Conservation (phyloP, 2,797 vertebrate genomes). For the Hozukius guyotensis region DNA sequence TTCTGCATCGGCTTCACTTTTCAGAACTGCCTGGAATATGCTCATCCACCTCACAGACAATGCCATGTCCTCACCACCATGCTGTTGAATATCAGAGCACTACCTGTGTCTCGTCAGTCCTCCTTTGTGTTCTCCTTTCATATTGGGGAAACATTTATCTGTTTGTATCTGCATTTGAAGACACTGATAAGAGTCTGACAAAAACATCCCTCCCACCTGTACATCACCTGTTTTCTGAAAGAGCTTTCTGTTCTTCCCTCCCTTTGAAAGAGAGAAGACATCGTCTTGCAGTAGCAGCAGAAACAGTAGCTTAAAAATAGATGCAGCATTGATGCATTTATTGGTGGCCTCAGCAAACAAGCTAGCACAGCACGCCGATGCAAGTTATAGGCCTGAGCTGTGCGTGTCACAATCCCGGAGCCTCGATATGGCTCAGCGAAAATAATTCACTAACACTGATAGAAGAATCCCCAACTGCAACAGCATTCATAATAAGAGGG, state of each 20-base stretch:
- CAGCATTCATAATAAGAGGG: slow-evolving; percentile 32
- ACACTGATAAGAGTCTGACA: not conserved
- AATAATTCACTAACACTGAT: slow-evolving; percentile 24
- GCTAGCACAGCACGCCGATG: slow-evolving; percentile 2
- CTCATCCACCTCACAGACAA: not conserved
- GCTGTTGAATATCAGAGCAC: not conserved
- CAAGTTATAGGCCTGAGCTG: slow-evolving; percentile 5
- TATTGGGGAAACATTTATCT: not conserved
- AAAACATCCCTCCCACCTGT: not conserved
- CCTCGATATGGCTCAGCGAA: slow-evolving; percentile 13
- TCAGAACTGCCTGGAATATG: not conserved
- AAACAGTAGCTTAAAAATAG: slow-evolving; percentile 12
- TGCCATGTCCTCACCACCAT: not conserved
- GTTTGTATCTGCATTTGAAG: not conserved
- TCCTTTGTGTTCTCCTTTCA: not conserved
- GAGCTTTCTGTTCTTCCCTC: not conserved
- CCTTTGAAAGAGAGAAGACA: not conserved
- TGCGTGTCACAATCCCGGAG: slow-evolving; percentile 3
- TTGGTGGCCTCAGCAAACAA: slow-evolving; percentile 18
- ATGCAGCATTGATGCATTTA: slow-evolving; percentile 19
- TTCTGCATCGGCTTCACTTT: too few relatives aligned
- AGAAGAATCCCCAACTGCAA: slow-evolving; percentile 2
- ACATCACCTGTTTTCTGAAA: not conserved
- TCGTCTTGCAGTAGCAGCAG: not conserved
- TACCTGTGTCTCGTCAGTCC: not conserved